A percentile compares a stretch with the other conserved stretches of the same genome.
These are phyloP conservation scores for Sylvietta virens DNA, from an alignment of 2,113 vertebrate genomes.

Conservation along the genomic window DNA sequence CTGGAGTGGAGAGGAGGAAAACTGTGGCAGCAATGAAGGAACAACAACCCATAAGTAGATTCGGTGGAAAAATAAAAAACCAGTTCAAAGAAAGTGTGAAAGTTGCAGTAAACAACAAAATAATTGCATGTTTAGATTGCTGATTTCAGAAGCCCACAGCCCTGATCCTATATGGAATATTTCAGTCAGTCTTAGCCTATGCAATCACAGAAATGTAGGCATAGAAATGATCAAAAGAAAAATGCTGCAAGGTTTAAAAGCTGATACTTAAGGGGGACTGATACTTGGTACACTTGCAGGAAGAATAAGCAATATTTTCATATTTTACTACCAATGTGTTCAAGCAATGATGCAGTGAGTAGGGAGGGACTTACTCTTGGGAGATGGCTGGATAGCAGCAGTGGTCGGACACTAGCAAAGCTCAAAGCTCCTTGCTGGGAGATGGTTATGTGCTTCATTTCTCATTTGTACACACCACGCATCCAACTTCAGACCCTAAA, in stretches of 20 bases:
- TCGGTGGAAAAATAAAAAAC: neutral
- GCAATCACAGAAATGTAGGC: neutral
- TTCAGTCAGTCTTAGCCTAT: neutral
- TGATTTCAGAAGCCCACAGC: neutral
- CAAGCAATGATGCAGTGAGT: neutral
- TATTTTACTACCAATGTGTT: neutral
- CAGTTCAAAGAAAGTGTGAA: neutral
- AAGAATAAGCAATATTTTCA: neutral
- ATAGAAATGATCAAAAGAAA: neutral
- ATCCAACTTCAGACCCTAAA: neutral
- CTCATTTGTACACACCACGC: neutral
- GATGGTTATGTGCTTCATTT: neutral
- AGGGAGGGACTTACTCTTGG: neutral
- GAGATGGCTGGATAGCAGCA: neutral
- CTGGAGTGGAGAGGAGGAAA: neutral
- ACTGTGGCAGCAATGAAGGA: neutral
- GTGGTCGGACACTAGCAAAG: neutral
- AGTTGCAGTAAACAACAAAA: neutral
- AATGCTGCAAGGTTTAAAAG: neutral
- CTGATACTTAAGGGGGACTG: neutral
- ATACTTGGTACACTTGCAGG: neutral
- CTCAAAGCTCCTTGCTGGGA: neutral
- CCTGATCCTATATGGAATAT: neutral
- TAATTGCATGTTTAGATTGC: neutral
- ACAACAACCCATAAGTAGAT: neutral